Evolutionary conservation across 2,113 vertebrate genomes (phyloP).

Genomic region (Tichodroma muraria): DNA sequence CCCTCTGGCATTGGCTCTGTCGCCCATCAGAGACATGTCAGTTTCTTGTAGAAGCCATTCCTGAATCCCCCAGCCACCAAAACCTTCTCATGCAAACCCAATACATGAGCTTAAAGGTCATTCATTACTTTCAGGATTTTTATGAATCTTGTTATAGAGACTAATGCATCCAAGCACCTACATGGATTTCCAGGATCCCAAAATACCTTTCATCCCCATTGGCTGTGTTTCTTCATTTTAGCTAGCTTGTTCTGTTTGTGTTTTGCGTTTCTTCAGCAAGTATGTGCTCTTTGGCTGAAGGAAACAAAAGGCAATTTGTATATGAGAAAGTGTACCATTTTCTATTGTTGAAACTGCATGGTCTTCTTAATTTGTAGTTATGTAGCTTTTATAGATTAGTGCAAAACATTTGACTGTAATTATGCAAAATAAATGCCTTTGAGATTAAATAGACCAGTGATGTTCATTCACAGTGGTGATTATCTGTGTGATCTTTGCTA

Average conservation of each 20-base stretch:
- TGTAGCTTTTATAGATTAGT: neutral
- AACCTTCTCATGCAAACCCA: neutral
- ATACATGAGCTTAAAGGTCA: neutral
- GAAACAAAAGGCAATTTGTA: neutral
- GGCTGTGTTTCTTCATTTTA: neutral
- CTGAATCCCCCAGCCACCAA: neutral
- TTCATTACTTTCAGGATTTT: neutral
- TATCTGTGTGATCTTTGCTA: neutral
- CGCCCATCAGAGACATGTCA: accelerated
- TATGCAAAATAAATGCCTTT: neutral
- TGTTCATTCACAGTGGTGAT: neutral
- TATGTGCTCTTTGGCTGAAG: neutral
- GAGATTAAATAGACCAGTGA: neutral
- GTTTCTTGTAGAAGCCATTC: neutral
- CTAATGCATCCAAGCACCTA: neutral
- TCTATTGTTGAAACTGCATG: neutral
- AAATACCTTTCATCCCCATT: neutral
- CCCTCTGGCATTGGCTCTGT: neutral
- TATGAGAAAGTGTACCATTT: neutral
- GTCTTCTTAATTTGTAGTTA: neutral
- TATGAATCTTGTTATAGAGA: neutral
- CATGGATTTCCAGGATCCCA: neutral
- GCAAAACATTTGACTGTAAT: neutral
- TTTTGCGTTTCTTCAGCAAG: neutral
- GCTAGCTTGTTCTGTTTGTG: neutral